Evolutionary conservation across 2,797 vertebrate genomes (phyloP).

Genomic region (Coregonus sp.): DNA sequence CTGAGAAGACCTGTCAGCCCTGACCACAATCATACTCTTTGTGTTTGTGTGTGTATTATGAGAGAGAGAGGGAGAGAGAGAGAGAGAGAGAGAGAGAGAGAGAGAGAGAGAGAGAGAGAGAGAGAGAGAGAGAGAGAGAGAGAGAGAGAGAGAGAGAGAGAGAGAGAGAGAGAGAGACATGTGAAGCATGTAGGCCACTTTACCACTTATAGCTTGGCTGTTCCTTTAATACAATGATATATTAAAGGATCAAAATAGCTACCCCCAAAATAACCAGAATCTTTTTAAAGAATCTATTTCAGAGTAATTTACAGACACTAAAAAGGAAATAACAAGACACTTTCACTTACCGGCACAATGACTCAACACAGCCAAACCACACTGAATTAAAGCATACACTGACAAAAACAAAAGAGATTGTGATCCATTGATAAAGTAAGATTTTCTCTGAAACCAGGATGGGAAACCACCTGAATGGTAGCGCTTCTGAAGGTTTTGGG

Average conservation of each 20-base stretch:
- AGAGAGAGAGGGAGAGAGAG: too few species aligned
- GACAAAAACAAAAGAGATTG: conserved; percentile 9
- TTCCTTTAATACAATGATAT: not conserved
- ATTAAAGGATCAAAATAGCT: not conserved
- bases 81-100: not conserved
- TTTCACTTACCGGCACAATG: conserved; percentile 23
- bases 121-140: not conserved
- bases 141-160: not conserved
- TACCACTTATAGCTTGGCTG: not conserved
- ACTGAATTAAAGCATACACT: not conserved
- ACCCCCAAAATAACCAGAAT: not conserved
- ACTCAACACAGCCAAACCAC: conserved; percentile 2
- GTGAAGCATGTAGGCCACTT: not conserved
- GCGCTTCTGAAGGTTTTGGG: conserved; percentile 37
- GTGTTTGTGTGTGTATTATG: not conserved
- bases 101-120: too few species aligned
- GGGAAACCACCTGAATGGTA: conserved; percentile 69
- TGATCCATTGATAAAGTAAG: conserved; percentile 47
- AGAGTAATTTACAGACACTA: conserved; percentile 9
- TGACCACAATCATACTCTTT: not conserved
- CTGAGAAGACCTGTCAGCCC: not conserved
- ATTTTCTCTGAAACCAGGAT: conserved; percentile 63
- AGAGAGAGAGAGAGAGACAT: not conserved
- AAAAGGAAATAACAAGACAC: conserved; percentile 2
- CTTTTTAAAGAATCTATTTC: not conserved